Evolutionary conservation across 23 tunicate species (phyloP).

Genomic region (Halocynthia roretzi): DNA sequence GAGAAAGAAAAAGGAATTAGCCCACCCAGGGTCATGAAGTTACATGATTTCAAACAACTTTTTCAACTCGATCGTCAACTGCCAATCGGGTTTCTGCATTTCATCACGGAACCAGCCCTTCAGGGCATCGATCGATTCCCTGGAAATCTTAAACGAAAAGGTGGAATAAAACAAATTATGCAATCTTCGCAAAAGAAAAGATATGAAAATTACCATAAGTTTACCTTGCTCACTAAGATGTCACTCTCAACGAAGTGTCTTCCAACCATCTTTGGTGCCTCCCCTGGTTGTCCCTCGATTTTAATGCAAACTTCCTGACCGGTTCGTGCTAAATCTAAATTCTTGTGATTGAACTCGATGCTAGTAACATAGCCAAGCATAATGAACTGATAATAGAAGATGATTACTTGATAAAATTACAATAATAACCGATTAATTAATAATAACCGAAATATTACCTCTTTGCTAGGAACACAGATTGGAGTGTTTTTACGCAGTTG

Average conservation of each 20-base stretch:
- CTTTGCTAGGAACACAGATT: slow-evolving; percentile 42
- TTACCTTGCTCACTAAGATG: slow-evolving; percentile 42
- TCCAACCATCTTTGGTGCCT: slow-evolving; percentile 98
- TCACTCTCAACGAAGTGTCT: slow-evolving; percentile 83
- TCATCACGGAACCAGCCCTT: slow-evolving; percentile 96
- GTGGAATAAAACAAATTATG: neutral
- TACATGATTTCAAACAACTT: slow-evolving; percentile 81
- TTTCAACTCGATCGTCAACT: slow-evolving; percentile 78
- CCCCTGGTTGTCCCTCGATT: slow-evolving; percentile 88
- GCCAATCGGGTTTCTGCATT: slow-evolving; percentile 91
- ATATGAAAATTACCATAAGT: neutral
- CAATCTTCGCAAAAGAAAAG: neutral
- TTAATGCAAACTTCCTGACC: slow-evolving; percentile 94
- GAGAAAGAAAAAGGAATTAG: too few species aligned
- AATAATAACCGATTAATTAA: neutral
- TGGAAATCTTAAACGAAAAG: slow-evolving; percentile 25
- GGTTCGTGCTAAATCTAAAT: slow-evolving; percentile 73
- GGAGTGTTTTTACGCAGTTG: slow-evolving; percentile 77
- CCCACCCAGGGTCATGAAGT: neutral
- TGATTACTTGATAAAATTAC: neutral
- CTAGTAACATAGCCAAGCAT: slow-evolving; percentile 67
- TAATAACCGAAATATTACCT: neutral
- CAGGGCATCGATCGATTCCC: slow-evolving; percentile 75
- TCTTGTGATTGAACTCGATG: slow-evolving; percentile 71
- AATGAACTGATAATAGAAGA: slow-evolving; percentile 13